Percentiles rank a stretch among this genome's conserved stretches.
Conservation (phyloP, 2,113 vertebrate genomes). For the Dasyornis broadbenti region DNA sequence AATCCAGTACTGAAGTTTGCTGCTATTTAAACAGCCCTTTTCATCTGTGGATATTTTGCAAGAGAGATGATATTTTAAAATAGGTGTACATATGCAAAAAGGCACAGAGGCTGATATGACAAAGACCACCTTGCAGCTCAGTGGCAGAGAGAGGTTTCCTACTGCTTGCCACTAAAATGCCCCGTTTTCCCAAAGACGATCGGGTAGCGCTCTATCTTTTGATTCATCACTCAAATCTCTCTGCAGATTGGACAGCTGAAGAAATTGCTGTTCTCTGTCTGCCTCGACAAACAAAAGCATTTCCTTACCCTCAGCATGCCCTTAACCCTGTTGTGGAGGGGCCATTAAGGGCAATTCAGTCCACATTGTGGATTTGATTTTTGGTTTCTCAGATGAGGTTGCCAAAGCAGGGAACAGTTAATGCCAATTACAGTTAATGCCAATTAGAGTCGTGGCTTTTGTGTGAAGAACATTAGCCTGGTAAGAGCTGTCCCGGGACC, state of each 20-base stretch:
- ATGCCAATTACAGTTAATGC: conserved; percentile 22
- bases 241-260: background rate
- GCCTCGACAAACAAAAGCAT: background rate
- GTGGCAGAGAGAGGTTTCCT: background rate
- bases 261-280: background rate
- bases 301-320: background rate
- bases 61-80: background rate
- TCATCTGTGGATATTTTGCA: background rate
- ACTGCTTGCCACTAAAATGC: background rate
- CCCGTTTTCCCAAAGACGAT: background rate
- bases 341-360: background rate
- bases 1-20: background rate
- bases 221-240: background rate
- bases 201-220: background rate
- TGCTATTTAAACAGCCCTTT: background rate
- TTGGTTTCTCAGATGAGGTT: background rate
- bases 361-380: background rate
- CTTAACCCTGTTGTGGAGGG: background rate
- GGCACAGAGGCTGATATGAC: background rate
- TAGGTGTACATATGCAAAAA: background rate
- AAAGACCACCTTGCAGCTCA: background rate
- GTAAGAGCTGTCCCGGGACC: background rate
- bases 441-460: conserved; percentile 17
- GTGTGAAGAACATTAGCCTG: background rate
- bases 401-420: conserved; percentile 10